Base-by-base conservation (phyloP, 2,113 vertebrate genomes). In the Hemibagrus wyckioides region DNA sequence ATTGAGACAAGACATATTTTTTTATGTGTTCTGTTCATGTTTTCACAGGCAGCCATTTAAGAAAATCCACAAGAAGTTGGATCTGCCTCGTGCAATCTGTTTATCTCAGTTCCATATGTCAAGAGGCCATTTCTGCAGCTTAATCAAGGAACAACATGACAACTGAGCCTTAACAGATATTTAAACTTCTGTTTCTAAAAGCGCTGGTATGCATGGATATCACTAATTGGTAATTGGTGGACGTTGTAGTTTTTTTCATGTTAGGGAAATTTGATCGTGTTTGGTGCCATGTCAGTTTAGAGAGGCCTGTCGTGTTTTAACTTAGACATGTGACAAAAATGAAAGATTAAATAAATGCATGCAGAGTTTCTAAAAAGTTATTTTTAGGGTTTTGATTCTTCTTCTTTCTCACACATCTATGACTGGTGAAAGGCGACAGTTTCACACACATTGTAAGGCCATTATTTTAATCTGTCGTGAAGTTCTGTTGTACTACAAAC, bases 31-130 rank as follows among this genome's bases (percentile, higher is more conserved):
- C 41, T 85, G 41, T 52, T 65, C 19, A 54, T 85, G 73, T 23
- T 52, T 85, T 65, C 50, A 25, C 75, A 80, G 57, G 41, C 50
- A 79, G 48, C 73, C 9, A 79, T 85, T 85, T 79, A 59, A 61
- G 44, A 36, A 85, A 30, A 48, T 85, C 15, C 56, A 63, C 39
- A 50, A 77, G 75, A 84, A 10, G 44, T 17, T 80, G 84, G 48
- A 48, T 75, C 39, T 61, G 8, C 33, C 75, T 50, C 17, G 21
- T 36, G 36, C 56, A 52, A 25, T 65, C 28, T 52, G 17, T 50
- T 79, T 33, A 61, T 61, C 57, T 15, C 56, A 5, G 73, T 19
- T 86, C 44, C 75, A 71, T 73, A 57, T 56, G 48, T 73, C 25
- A 48, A 59, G 63, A 82, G 63, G 79, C 56, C 33, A 56, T 82